Evolutionary conservation across 2,797 vertebrate species (phyloP), one percentile per base, ranked within the genome.

Genomic region (Pempheris klunzingeri): DNA sequence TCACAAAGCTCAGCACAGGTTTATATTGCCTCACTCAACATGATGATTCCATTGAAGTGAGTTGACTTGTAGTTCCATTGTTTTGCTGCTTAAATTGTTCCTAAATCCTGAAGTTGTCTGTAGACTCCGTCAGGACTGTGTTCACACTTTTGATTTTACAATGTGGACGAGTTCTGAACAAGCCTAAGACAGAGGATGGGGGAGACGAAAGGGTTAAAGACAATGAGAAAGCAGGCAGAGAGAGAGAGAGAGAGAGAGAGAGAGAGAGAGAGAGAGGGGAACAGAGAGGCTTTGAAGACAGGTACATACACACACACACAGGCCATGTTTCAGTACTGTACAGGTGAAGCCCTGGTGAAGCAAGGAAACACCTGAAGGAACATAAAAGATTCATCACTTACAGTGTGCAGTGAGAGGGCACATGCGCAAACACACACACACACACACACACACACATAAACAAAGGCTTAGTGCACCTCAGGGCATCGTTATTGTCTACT

Each of bases 301-400:
- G 43, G n/a, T 24, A 61, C 11, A 47, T 24, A 49, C 64, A 57
- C 58, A 77, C 49, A 61, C 39, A 44, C 26, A 38, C 49, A 44
- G 22, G 39, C 50, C 52, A 67, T 49, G 52, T 84, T 86, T 88
- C 78, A 84, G 46, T 43, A 43, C 18, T 52, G 77, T 60, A 82
- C 75, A 88, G 87, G 85, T 91, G 82, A 87, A 83, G 79, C 73
- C 63, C 59, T 30, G 47, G 75, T 70, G 81, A 79, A 84, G 87
- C 76, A 83, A 88, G 75, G 61, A 85, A 91, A 87, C 84, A 91
- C 86, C 90, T 87, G 80, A 87, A 84, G 88, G 73, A 80, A 77
- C 86, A 93, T 90, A 77, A 92, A 90, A 91, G 77, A 92, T 91
- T 89, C 66, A 93, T 80, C 30, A 72, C 24, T 70, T 74, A 77